Base-by-base conservation (phyloP, 1,140 invertebrate species). In the Nephila pilipes region DNA sequence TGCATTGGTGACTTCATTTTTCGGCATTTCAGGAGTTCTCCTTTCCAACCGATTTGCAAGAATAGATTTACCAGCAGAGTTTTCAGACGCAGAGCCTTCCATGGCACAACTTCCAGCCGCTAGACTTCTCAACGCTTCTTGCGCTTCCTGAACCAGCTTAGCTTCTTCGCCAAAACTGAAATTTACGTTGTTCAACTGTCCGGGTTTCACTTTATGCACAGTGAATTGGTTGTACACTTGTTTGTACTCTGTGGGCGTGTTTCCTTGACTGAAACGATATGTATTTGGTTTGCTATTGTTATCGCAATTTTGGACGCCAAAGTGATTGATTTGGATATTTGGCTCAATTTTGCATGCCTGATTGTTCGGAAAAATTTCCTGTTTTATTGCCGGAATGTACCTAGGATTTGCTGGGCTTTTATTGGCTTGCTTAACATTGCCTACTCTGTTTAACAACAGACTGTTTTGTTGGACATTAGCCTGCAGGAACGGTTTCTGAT, bases 41-140 rank as follows among this genome's bases (percentile, higher is more conserved):
- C 98, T 97, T 94, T 97, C 97, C 94, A 98, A 98, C 1, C 98
- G 95, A 95, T 98, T 98, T 94, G 98, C 98, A 94, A 98, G 98
- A 58, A 97, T 96, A 1, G 97, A 97, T 85, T 97, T 97, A 93
- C 98, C 97, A 90, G 98, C 97, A 0, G 32, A 85, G 38, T 96
- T 96, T 20, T 96, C 96, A 3, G 12, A 3, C 29, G 22, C 36
- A 20, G 89, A 79, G 18, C 38, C 83, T 29, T 90, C 80, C 2
- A 25, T 83, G 25, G 94, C 29, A 85, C 87, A 93, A 46, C 12
- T 46, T 22, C 93, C 93, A 5, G 97, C 97, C 0, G 97, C 98
- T 0, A 98, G 95, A 94, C 97, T 98, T 94, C 97, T 97, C 60
- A 98, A 95, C 0, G 97, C 97, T 4, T 97, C 97, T 95, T 98